Percentiles rank a stretch among this genome's conserved stretches.
Conservation (phyloP, 2,797 vertebrate genomes). For the Epinephelus coioides region DNA sequence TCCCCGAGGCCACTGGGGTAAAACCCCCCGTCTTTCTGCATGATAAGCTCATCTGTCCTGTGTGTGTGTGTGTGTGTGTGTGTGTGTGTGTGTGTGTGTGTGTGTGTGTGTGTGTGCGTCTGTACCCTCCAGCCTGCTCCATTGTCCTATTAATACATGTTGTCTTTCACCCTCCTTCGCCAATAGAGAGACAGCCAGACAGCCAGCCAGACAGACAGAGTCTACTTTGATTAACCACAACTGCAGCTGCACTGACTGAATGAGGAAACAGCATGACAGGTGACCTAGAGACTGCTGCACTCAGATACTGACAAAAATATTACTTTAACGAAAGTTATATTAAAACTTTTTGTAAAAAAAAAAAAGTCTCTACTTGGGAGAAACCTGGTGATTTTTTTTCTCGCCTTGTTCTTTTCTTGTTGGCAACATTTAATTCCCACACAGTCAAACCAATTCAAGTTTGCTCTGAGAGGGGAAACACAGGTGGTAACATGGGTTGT, state of each 20-base stretch:
- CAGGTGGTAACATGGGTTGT: conserved; percentile 54
- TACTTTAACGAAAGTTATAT: not conserved
- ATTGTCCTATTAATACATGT: conserved; percentile 78
- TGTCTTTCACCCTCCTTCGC: conserved; percentile 51
- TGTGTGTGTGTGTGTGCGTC: conserved; percentile 34
- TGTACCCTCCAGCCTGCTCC: conserved; percentile 53
- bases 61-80: conserved; percentile 40
- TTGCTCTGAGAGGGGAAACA: conserved; percentile 31
- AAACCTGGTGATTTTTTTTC: not conserved
- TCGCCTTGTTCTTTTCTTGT: not conserved
- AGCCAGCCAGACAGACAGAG: conserved; percentile 17
- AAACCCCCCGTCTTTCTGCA: conserved; percentile 55
- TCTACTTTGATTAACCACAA: conserved; percentile 55
- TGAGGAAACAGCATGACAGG: conserved; percentile 39
- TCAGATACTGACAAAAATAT: not conserved
- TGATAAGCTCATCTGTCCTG: conserved; percentile 60
- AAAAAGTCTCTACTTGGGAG: not conserved
- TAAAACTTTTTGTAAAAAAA: not conserved
- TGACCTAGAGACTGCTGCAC: not conserved
- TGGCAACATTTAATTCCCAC: conserved; percentile 21
- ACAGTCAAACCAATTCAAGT: conserved; percentile 7
- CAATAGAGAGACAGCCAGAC: conserved; percentile 23
- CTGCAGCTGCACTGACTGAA: conserved; percentile 49
- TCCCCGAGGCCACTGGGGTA: conserved; percentile 41
- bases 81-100: not conserved